These are phyloP conservation scores for Temnothorax curvispinosus DNA, from an alignment of 1,140 invertebrate genomes.

Conservation along the genomic window DNA sequence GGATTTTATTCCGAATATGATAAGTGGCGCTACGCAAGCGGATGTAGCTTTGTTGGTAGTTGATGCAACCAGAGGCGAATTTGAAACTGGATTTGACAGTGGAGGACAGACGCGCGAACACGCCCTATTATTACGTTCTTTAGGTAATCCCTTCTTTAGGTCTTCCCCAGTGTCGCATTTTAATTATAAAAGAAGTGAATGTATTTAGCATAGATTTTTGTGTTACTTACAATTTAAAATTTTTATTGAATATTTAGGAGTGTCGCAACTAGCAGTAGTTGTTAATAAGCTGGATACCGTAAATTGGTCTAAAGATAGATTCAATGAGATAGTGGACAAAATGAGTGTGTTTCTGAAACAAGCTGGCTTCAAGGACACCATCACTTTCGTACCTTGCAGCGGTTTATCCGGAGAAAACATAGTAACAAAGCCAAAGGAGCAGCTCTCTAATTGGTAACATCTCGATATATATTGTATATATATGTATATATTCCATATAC, in stretches of 20 bases:
- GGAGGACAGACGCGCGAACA: constrained; percentile 99
- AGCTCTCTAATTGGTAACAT: constrained; percentile 86
- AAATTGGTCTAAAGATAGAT: constrained; percentile 97
- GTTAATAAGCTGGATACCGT: constrained; percentile 99
- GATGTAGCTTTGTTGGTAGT: constrained; percentile 98
- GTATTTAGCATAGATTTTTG: neutral
- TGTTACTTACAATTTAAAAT: neutral
- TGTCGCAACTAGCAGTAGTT: constrained; percentile 83
- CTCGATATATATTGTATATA: neutral
- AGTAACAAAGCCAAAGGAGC: constrained; percentile 88
- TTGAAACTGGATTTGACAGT: constrained; percentile 99
- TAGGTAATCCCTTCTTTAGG: constrained; percentile 87
- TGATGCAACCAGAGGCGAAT: constrained; percentile 98
- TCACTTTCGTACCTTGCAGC: constrained; percentile 97
- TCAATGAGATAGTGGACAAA: constrained; percentile 94
- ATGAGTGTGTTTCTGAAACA: constrained; percentile 96
- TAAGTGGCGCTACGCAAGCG: constrained; percentile 98
- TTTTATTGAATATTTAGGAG: constrained; percentile 74
- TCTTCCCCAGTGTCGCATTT: constrained; percentile 64
- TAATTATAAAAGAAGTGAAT: neutral
- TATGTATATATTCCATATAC: neutral
- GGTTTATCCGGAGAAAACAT: constrained; percentile 98
- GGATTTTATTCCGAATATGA: constrained; percentile 99
- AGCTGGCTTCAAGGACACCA: constrained; percentile 96
- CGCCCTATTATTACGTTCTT: constrained; percentile 95